phyloP scores from a whole-genome alignment of 2,888 invertebrate species.

The Nomada lathburiana region DNA sequence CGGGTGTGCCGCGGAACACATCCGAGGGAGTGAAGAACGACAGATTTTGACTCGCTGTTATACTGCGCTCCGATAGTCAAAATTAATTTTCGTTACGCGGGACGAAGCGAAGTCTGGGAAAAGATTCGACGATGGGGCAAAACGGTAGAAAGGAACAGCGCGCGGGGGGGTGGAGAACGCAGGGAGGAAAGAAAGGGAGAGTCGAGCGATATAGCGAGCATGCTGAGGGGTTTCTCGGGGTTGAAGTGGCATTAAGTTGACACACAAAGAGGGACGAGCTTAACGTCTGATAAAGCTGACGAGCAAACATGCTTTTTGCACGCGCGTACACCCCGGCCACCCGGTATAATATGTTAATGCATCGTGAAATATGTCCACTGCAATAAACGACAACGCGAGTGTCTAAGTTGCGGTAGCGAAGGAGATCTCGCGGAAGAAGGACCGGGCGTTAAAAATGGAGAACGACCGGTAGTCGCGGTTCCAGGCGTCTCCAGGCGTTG shows the following conservation, averaged over 20 bases:
- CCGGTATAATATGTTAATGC: conserved; percentile 76
- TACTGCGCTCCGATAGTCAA: no score
- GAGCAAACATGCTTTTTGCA: conserved; percentile 78
- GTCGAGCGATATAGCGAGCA: conserved; percentile 53
- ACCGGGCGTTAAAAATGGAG: conserved; percentile 49
- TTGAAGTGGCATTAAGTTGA: conserved; percentile 79
- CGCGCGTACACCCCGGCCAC: conserved; percentile 57
- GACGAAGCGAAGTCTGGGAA: conserved; percentile 1
- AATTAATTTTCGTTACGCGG: no score
- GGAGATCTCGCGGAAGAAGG: neutral
- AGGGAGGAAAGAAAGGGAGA: conserved; percentile 22
- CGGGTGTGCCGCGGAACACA: no score
- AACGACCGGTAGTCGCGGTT: conserved; percentile 17
- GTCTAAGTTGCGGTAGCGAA: neutral
- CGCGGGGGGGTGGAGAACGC: neutral
- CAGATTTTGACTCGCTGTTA: no score
- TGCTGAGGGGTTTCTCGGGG: conserved; percentile 65
- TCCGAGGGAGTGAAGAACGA: no score
- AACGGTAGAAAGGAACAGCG: conserved; percentile 11
- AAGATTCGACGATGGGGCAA: conserved; percentile 24
- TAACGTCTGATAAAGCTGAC: conserved; percentile 78
- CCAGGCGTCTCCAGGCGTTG: conserved; percentile 18
- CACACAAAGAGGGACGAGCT: conserved; percentile 76
- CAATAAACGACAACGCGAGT: conserved; percentile 61
- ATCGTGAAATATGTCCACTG: conserved; percentile 71